phyloP scores from a whole-genome alignment of 2,797 vertebrate genomes.

The Adrianichthys oophorus region DNA sequence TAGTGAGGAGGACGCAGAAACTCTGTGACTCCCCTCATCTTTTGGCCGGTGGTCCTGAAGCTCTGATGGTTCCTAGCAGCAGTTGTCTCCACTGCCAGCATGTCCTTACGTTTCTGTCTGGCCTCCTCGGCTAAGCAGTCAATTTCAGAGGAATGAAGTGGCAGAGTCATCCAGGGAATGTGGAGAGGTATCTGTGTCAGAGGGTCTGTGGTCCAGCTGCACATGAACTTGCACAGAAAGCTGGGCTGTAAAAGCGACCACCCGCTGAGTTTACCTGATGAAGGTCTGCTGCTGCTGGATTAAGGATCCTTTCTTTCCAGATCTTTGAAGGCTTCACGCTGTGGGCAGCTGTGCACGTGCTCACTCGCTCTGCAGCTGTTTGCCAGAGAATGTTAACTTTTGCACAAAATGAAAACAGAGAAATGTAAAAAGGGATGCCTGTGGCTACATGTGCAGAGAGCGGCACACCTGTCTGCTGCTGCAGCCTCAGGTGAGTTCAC shows the following conservation, averaged over 20 bases:
- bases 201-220: conserved; percentile 35
- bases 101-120: conserved; percentile 64
- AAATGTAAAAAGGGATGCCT: conserved; percentile 2
- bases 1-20: not conserved
- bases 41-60: conserved; percentile 47
- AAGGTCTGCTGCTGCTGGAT: too few relatives aligned
- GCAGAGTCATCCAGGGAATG: conserved; percentile 78
- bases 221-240: conserved; percentile 57
- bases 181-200: conserved; percentile 67
- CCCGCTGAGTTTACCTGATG: conserved; percentile 22
- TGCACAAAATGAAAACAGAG: too few relatives aligned
- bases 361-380: too few relatives aligned
- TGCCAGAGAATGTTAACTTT: too few relatives aligned
- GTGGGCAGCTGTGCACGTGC: too few relatives aligned
- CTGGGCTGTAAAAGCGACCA: conserved; percentile 47
- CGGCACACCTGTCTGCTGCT: conserved; percentile 74
- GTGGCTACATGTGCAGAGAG: conserved; percentile 20
- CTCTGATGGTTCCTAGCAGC: conserved; percentile 63
- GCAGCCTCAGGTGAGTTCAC: conserved; percentile 45
- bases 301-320: too few relatives aligned
- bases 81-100: conserved; percentile 58
- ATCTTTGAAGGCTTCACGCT: too few relatives aligned
- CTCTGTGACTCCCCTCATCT: conserved; percentile 39
- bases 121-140: conserved; percentile 63
- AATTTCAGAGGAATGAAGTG: conserved; percentile 78